Evolutionary conservation across 1,140 invertebrate species (phyloP).

Genomic region (Triops cancriformis): DNA sequence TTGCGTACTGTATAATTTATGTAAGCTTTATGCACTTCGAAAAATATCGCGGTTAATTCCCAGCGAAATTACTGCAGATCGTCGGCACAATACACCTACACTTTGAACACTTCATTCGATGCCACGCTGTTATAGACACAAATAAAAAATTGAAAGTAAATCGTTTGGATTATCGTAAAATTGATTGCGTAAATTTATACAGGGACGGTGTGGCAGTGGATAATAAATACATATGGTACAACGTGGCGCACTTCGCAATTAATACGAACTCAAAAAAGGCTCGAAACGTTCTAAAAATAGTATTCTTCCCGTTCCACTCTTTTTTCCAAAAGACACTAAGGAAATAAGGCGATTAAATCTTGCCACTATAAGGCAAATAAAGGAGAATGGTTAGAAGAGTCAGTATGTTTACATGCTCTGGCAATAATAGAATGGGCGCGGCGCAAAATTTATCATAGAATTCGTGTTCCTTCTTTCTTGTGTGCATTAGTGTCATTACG

Average conservation of each 20-base stretch:
- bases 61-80: too few relatives aligned
- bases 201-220: background rate
- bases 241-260: background rate
- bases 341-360: background rate
- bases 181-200: background rate
- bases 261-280: background rate
- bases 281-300: background rate
- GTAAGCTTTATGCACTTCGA: too few relatives aligned
- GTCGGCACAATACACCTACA: too few relatives aligned
- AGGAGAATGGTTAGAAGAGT: background rate
- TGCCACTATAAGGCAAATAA: background rate
- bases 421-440: background rate
- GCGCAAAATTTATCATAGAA: background rate
- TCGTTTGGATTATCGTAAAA: background rate
- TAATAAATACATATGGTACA: slow-evolving; percentile 4
- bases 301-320: background rate
- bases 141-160: background rate
- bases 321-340: too few relatives aligned
- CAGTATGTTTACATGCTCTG: background rate
- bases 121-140: background rate
- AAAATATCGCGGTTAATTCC: too few relatives aligned
- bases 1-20: too few relatives aligned
- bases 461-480: background rate
- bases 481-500: slow-evolving; percentile 1
- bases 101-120: too few relatives aligned